Percentiles rank a stretch among this genome's conserved stretches.
Conservation (phyloP, 30 jellyfish, hydroid and myxozoan species). For the Nemopilema nomurai region DNA sequence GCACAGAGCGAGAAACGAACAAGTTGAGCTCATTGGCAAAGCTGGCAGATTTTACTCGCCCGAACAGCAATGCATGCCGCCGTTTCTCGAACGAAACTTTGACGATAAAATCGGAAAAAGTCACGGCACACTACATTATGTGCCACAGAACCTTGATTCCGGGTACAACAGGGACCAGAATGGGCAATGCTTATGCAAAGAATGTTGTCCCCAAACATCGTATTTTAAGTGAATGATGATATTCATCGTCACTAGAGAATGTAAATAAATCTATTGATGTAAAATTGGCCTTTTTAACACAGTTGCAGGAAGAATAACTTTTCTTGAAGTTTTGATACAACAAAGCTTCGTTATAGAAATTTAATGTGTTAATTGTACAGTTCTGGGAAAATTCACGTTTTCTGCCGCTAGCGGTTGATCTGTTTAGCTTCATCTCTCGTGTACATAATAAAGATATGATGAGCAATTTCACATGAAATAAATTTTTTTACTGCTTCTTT, state of each 20-base stretch:
- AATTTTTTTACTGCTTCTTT: too few relatives aligned
- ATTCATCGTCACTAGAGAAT: background rate
- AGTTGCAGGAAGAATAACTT: background rate
- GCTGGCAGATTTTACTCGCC: background rate
- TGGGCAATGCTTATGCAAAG: background rate
- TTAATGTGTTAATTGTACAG: too few relatives aligned
- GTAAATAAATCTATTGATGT: background rate
- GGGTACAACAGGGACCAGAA: background rate
- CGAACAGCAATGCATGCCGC: background rate
- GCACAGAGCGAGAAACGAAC: background rate
- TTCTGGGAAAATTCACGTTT: too few relatives aligned
- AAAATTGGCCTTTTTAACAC: background rate
- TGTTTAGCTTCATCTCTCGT: too few relatives aligned
- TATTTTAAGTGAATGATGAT: background rate
- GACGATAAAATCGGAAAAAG: background rate
- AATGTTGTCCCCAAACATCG: background rate
- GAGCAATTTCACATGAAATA: too few relatives aligned
- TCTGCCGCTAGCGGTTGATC: too few relatives aligned
- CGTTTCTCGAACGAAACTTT: background rate
- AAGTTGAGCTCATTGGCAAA: background rate
- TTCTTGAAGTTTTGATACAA: too few relatives aligned
- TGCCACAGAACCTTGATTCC: background rate
- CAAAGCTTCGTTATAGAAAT: too few relatives aligned
- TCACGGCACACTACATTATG: background rate
- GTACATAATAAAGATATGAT: too few relatives aligned